Evolutionary conservation across 2,888 invertebrate genomes (phyloP).

Genomic region (Bombylius major): DNA sequence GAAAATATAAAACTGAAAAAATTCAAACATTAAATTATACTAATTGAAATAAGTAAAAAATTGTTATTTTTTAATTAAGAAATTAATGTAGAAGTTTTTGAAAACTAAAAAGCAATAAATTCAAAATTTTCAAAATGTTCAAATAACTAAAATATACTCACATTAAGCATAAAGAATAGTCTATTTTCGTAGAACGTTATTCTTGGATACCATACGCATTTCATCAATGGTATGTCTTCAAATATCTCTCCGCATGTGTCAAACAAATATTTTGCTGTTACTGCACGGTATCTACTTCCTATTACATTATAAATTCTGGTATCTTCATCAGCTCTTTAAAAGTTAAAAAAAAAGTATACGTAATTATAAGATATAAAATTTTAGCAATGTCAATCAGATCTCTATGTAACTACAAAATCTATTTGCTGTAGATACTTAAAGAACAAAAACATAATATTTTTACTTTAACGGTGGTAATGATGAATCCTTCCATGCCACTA

Average conservation of each 20-base stretch:
- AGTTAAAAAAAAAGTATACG: no score
- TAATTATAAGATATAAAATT: no score
- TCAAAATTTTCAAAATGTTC: neutral
- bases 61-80: no score
- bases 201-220: neutral
- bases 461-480: no score
- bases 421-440: no score
- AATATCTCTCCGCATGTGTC: neutral
- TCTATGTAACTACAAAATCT: no score
- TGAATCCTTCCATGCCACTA: neutral
- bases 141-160: neutral
- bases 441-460: no score
- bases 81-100: no score
- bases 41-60: no score
- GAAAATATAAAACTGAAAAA: neutral
- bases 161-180: neutral
- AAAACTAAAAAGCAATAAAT: neutral
- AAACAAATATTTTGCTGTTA: no score
- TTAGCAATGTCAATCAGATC: no score
- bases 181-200: neutral
- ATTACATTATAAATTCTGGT: neutral
- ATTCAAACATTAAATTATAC: no score
- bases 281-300: neutral
- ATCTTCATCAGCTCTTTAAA: neutral
- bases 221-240: neutral